These are phyloP conservation scores for Onychomys torridus DNA, from an alignment of 2,797 vertebrate genomes.

Conservation along the genomic window DNA sequence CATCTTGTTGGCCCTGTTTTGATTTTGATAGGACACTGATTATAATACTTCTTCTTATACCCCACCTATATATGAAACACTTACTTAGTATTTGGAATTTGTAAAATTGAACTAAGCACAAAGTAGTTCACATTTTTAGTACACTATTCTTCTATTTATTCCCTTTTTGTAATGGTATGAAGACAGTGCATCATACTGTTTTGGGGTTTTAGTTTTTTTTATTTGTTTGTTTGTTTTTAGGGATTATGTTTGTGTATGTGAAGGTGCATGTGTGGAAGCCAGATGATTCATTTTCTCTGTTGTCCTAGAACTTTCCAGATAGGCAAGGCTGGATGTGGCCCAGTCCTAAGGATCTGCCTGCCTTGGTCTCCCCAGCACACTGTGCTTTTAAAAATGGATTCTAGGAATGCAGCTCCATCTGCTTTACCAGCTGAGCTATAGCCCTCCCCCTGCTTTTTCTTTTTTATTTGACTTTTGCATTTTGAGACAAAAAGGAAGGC, in stretches of 20 bases:
- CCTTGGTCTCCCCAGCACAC: neutral
- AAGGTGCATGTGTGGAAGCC: neutral
- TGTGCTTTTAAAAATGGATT: neutral
- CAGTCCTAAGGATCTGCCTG: neutral
- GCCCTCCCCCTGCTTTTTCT: neutral
- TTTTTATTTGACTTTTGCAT: neutral
- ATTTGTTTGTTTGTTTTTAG: neutral
- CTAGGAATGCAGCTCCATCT: neutral
- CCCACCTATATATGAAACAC: slow-evolving; percentile 45
- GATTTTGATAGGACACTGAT: slow-evolving; percentile 23
- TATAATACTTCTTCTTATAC: slow-evolving; percentile 41
- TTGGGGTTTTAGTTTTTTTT: neutral
- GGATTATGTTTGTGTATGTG: neutral
- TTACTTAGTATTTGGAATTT: slow-evolving; percentile 47
- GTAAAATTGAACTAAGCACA: slow-evolving; percentile 37
- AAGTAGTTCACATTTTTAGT: slow-evolving; percentile 51
- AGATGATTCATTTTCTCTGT: neutral
- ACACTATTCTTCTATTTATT: slow-evolving; percentile 7
- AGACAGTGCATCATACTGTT: slow-evolving; percentile 43
- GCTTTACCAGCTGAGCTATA: neutral
- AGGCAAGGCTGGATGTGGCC: neutral
- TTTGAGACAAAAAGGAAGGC: neutral
- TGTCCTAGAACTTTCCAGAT: neutral
- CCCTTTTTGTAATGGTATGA: slow-evolving; percentile 46
- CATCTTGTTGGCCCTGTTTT: neutral